Conservation (phyloP, 1,140 invertebrate genomes). For the Pseudomyrmex cubaensis region DNA sequence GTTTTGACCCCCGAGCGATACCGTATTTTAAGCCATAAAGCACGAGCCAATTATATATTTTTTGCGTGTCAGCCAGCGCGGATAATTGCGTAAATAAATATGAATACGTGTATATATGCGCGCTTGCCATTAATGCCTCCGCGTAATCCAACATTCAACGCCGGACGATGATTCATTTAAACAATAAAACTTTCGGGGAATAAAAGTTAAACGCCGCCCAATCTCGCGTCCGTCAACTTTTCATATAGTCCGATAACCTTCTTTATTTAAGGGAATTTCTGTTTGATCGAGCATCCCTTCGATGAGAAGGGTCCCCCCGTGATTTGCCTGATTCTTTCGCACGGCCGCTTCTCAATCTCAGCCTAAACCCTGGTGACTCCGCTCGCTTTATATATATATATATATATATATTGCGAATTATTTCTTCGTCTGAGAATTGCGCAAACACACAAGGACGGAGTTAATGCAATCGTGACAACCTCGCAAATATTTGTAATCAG, state of each 20-base stretch:
- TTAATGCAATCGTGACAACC: slow-evolving; percentile 17
- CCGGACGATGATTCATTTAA: slow-evolving; percentile 52
- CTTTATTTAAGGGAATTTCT: slow-evolving; percentile 71
- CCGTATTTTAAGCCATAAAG: slow-evolving; percentile 55
- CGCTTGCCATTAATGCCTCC: slow-evolving; percentile 41
- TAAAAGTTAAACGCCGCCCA: slow-evolving; percentile 24
- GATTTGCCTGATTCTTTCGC: slow-evolving; percentile 77
- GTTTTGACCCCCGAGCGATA: slow-evolving; percentile 51
- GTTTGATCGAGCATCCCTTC: slow-evolving; percentile 72
- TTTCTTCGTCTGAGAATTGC: slow-evolving; percentile 31
- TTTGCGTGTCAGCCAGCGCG: slow-evolving; percentile 20
- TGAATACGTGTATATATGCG: slow-evolving; percentile 4
- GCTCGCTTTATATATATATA: neutral
- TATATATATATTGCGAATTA: slow-evolving; percentile 40
- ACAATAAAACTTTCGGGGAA: slow-evolving; percentile 47
- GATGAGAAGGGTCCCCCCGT: slow-evolving; percentile 66
- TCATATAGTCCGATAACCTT: slow-evolving; percentile 59
- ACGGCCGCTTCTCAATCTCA: slow-evolving; percentile 73
- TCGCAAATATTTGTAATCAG: slow-evolving; percentile 9
- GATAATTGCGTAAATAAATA: slow-evolving; percentile 61
- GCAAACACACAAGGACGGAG: slow-evolving; percentile 14
- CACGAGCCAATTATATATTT: slow-evolving; percentile 55
- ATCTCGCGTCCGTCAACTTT: slow-evolving; percentile 59
- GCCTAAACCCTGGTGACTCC: slow-evolving; percentile 51
- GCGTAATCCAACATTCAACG: slow-evolving; percentile 38